Evolutionary conservation across 2,888 invertebrate genomes (phyloP).

Genomic region (Syrista parreyssii): DNA sequence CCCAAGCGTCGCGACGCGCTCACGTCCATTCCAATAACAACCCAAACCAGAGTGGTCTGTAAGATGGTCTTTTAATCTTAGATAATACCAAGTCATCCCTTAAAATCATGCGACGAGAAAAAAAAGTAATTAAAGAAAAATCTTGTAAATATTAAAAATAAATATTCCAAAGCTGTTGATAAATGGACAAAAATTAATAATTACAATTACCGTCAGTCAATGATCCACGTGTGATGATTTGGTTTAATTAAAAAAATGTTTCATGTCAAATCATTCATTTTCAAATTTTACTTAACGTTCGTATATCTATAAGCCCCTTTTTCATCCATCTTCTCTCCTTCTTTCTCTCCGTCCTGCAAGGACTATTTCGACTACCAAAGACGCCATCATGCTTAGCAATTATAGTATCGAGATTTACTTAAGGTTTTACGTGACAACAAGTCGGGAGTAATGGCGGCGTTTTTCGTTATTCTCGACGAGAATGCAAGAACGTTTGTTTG

Average conservation of each 20-base stretch:
- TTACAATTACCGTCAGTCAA: no score
- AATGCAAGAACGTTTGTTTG: conserved; percentile 2
- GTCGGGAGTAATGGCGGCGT: not conserved
- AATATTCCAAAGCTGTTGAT: no score
- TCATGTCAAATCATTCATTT: not conserved
- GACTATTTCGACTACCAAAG: not conserved
- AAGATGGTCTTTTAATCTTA: not conserved
- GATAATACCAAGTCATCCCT: not conserved
- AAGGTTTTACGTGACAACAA: not conserved
- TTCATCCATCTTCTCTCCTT: not conserved
- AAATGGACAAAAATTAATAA: no score
- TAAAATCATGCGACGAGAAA: not conserved
- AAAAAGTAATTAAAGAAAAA: no score
- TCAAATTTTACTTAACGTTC: not conserved
- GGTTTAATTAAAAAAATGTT: not conserved
- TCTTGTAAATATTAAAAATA: no score
- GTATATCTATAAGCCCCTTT: not conserved
- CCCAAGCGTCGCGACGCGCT: not conserved
- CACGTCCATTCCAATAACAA: not conserved
- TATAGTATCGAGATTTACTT: not conserved
- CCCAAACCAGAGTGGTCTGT: not conserved
- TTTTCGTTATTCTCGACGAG: not conserved
- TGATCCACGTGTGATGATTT: not conserved
- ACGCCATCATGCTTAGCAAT: not conserved
- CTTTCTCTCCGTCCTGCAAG: not conserved